Base-by-base conservation (phyloP, 2,888 invertebrate species). In the Orchestes rusci region DNA sequence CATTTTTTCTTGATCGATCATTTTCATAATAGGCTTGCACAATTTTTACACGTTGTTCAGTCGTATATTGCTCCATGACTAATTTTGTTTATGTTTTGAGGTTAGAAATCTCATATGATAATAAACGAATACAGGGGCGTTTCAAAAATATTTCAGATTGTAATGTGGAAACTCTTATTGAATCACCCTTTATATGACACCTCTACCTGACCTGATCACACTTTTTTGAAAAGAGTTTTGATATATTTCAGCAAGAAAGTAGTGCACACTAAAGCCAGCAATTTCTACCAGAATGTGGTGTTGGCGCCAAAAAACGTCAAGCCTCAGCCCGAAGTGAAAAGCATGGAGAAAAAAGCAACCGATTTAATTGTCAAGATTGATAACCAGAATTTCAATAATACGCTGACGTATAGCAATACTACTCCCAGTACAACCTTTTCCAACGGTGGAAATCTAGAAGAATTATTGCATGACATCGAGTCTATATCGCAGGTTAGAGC, bases 381-480 rank as follows among this genome's bases (percentile, higher is more conserved):
- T 46, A 67, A 68, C 50, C 53, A 57, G 20, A 59, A 58, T 31
- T 66, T 66, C 47, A 45, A 46, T n/a, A 46, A 45, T 32, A 36
- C 48, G n/a, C 17, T 51, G 12, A 50, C 55, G 13, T 57, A 54
- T 17, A 55, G 54, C 42, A 57, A 54, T 30, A 58, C 59, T 2
- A 55, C 59, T 1, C 64, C 62, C 30, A 58, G 55, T 16, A 65
- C 64, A 39, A 62, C 63, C 5, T 66, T 67, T 41, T 66, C 64
- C 19, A 67, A 65, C 42, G 68, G 67, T 0, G 80, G 80, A 0
- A 82, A 82, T 58, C 68, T 83, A 29, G 82, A 83, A 54, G 79
- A 82, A 49, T 66, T 83, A 31, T 66, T 83, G 0, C 77, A 80
- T 45, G 82, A 83, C 49, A 80, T 82, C 4, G 79, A 81, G 59